Evolutionary conservation across 2,797 vertebrate genomes (phyloP).

Genomic region (Parauchenoglanis ngamensis): DNA sequence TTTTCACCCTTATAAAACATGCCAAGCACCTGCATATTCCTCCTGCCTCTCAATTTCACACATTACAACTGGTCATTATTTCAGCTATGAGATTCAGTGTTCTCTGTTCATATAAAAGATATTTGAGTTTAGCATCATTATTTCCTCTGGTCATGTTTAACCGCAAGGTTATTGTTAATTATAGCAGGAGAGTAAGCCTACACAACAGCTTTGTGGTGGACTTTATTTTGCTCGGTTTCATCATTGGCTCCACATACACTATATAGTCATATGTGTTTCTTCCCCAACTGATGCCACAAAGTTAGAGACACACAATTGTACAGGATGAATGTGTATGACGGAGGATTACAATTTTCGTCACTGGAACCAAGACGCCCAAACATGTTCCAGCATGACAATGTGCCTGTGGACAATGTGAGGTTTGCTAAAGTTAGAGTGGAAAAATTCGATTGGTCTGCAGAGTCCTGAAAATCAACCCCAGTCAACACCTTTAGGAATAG

Average conservation of each 20-base stretch:
- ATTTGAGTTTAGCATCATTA: not conserved
- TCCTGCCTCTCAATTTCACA: not conserved
- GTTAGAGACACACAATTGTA: not conserved
- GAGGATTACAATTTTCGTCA: not conserved
- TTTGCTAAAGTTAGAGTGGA: not conserved
- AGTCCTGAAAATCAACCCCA: not conserved
- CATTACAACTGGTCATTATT: not conserved
- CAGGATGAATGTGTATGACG: not conserved
- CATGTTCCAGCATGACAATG: not conserved
- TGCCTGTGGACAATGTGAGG: not conserved
- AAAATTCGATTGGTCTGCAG: not conserved
- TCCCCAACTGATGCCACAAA: not conserved
- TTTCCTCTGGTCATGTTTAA: not conserved
- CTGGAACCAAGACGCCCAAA: not conserved
- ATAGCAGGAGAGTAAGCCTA: not conserved
- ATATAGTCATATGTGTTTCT: not conserved
- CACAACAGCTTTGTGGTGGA: not conserved
- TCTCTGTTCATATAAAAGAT: not conserved
- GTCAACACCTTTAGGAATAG: not conserved
- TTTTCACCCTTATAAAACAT: not conserved
- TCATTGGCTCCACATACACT: not conserved
- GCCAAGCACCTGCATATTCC: not conserved
- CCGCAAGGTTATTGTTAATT: not conserved
- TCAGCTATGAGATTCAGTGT: not conserved
- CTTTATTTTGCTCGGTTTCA: not conserved